Evolutionary conservation across 2,113 vertebrate species (phyloP), one percentile per base, ranked within the genome.

Genomic region (Laticauda laticaudata): DNA sequence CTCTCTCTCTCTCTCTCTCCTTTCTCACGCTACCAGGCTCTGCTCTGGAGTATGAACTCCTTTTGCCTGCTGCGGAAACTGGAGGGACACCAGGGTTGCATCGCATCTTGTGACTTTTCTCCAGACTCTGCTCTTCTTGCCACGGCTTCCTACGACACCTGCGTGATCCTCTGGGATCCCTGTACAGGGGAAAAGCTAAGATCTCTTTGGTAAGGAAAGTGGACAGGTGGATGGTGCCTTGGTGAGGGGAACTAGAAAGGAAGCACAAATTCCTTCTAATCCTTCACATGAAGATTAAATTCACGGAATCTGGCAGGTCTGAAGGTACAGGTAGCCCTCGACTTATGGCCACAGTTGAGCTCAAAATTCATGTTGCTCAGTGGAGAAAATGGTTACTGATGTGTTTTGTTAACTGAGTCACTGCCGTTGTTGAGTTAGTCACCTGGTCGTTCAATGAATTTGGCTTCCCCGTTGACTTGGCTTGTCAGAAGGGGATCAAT

Each of bases 151-250:
- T 99, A 98, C 0, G 98, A 98, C 0, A 97, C 98, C 97, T 98
- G 98, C 18, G 98, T 99, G 94, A 98, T 99, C 97, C 98, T 99
- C 95, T 99, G 99, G 99, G 99, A 99, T 96, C 99, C 99, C 39
- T 99, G 99, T 97, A 99, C 99, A 0, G 99, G 98, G 5, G 98
- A 99, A 96, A 98, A 98, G 91, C 98, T 99, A 97, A 95, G 98
- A 97, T 95, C 97, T 0, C 97, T 99, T 90, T 97, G 97, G 99
- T 99, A 97, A 1, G 54, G 88, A 24, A 56, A 5, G 0, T 0
- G 34, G 18, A 15, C 2, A 1, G 29, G 2, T 1, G 5, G 61
- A 69, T 5, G 29, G 1, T 24, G 23, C 57, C 61, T 4, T n/a
- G 5, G 61, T 0, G 26, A n/a, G 61, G 61, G 5, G 26, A 12